phyloP scores from a whole-genome alignment of 2,888 invertebrate species.

The Platycnemis pennipes region DNA sequence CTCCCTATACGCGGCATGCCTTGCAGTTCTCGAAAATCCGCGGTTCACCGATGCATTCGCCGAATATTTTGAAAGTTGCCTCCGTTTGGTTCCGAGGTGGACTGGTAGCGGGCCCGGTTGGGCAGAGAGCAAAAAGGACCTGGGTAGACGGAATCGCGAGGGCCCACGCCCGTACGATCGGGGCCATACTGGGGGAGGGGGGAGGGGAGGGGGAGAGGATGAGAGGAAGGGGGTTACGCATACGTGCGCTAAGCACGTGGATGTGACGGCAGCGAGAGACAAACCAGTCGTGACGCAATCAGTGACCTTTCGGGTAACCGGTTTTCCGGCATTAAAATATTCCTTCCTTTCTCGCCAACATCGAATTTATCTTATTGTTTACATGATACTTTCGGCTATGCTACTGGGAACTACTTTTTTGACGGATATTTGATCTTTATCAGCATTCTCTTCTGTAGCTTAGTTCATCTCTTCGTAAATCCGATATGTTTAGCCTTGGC shows the following conservation, averaged over 20 bases:
- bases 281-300: neutral
- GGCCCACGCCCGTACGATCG: neutral
- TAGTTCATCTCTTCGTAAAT: too few species aligned
- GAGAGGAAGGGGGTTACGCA: neutral
- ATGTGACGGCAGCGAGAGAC: neutral
- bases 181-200: neutral
- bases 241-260: neutral
- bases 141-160: neutral
- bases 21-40: neutral
- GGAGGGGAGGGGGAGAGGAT: too few species aligned
- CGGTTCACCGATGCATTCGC: neutral
- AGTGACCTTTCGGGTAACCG: neutral
- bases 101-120: neutral
- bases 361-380: neutral
- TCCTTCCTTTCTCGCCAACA: neutral
- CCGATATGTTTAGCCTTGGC: too few species aligned
- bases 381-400: neutral
- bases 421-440: too few species aligned
- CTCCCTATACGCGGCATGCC: neutral
- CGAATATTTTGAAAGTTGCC: neutral
- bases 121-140: neutral
- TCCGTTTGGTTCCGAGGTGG: neutral
- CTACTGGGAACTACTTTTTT: too few species aligned
- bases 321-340: neutral
- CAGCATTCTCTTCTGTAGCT: too few species aligned